Evolutionary conservation across 2,797 vertebrate species (phyloP).

Genomic region (Decapterus maruadsi): DNA sequence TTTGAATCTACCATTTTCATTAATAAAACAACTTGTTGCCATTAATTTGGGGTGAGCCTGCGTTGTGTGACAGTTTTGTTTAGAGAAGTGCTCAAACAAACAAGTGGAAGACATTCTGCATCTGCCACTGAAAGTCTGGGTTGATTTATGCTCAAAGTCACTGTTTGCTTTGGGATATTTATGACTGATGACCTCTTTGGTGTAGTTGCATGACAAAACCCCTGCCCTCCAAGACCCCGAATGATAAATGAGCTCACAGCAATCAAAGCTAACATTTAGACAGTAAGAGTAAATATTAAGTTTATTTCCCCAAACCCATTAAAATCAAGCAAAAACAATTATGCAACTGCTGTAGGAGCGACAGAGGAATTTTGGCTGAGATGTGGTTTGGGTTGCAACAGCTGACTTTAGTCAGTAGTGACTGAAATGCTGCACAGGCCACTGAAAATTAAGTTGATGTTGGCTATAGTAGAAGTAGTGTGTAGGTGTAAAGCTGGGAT

Average conservation of each 20-base stretch:
- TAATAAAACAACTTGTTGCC: not conserved
- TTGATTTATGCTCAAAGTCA: not conserved
- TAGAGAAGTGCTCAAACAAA: not conserved
- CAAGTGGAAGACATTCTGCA: not conserved
- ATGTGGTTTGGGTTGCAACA: slow-evolving; percentile 13
- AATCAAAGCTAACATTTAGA: slow-evolving; percentile 8
- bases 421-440: slow-evolving; percentile 1
- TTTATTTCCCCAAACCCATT: not conserved
- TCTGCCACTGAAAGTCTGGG: not conserved
- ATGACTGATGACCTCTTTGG: not conserved
- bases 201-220: not conserved
- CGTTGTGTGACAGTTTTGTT: not conserved
- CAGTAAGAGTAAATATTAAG: slow-evolving; percentile 19
- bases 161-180: not conserved
- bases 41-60: not conserved
- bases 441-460: slow-evolving; percentile 5
- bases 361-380: not conserved
- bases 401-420: not conserved
- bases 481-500: not conserved
- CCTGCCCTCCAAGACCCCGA: not conserved
- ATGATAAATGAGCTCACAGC: not conserved
- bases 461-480: not conserved
- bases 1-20: not conserved
- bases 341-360: not conserved
- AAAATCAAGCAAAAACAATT: slow-evolving; percentile 23